These are phyloP conservation scores for Macquaria ambigua DNA, from an alignment of 2,113 vertebrate genomes.

Conservation along the genomic window DNA sequence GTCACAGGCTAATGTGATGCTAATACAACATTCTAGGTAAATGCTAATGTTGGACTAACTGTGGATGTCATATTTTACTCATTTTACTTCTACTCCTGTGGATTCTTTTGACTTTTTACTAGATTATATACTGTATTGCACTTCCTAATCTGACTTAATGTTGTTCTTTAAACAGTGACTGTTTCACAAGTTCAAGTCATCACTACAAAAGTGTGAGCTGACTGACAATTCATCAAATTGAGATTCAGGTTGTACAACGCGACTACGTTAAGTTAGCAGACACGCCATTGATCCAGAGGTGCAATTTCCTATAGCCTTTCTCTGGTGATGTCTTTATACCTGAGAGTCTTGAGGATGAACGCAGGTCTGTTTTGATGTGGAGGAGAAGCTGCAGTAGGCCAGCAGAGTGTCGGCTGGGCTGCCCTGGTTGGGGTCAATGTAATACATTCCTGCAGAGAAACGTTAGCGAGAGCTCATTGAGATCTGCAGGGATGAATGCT, in stretches of 20 bases:
- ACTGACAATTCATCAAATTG: neutral
- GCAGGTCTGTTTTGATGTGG: conserved; percentile 87
- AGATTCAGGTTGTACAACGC: neutral
- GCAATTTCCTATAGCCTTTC: conserved; percentile 16
- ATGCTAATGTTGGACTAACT: too few relatives aligned
- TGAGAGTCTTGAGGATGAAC: conserved; percentile 84
- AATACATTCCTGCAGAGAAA: conserved; percentile 87
- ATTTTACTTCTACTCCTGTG: neutral
- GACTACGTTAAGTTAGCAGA: neutral
- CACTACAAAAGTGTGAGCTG: neutral
- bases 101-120: neutral
- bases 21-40: too few relatives aligned
- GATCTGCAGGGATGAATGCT: conserved; percentile 8
- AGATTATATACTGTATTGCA: too few relatives aligned
- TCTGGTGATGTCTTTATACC: conserved; percentile 75
- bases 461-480: conserved; percentile 22
- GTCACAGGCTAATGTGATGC: too few relatives aligned
- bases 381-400: conserved; percentile 91
- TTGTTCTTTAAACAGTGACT: too few relatives aligned
- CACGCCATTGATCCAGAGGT: conserved; percentile 3
- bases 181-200: neutral
- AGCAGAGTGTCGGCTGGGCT: conserved; percentile 87
- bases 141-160: too few relatives aligned
- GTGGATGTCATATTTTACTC: neutral
- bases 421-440: conserved; percentile 95